Conservation (phyloP, 2,797 vertebrate genomes). For the Carapus acus region DNA sequence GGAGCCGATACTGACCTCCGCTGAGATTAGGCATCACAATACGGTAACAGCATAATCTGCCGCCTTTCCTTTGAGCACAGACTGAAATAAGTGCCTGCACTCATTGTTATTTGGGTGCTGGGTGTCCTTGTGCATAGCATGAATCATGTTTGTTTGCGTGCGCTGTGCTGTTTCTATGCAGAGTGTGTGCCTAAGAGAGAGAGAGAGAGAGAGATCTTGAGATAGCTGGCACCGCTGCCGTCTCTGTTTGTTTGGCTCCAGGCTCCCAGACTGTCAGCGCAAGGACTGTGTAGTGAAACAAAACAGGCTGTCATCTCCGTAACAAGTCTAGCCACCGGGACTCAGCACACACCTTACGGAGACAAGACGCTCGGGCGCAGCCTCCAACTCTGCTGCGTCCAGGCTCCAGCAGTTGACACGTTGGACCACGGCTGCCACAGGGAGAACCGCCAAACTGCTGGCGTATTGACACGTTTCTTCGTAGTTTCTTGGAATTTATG, state of each 20-base stretch:
- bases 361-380: constrained; percentile 49
- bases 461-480: constrained; percentile 17
- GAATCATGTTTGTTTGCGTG: constrained; percentile 18
- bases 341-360: constrained; percentile 57
- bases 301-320: constrained; percentile 73
- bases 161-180: constrained; percentile 23
- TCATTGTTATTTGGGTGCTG: constrained; percentile 4
- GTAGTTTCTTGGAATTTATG: constrained; percentile 17
- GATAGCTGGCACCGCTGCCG: constrained; percentile 61
- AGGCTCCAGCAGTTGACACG: constrained; percentile 52
- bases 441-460: constrained; percentile 34
- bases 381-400: constrained; percentile 50
- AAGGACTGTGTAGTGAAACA: constrained; percentile 65
- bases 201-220: constrained; percentile 50
- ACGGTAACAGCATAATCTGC: no score
- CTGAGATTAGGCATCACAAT: no score
- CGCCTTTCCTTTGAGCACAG: no score
- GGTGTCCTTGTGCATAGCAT: constrained; percentile 11
- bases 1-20: no score
- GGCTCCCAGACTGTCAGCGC: constrained; percentile 67
- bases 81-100: constrained; percentile 1
- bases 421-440: constrained; percentile 38
- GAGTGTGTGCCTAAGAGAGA: constrained; percentile 11
- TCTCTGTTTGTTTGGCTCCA: constrained; percentile 72
- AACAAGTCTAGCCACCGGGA: constrained; percentile 67